Evolutionary conservation across 2,797 vertebrate genomes (phyloP).

Genomic region (Cynodonichthys magdalenae): DNA sequence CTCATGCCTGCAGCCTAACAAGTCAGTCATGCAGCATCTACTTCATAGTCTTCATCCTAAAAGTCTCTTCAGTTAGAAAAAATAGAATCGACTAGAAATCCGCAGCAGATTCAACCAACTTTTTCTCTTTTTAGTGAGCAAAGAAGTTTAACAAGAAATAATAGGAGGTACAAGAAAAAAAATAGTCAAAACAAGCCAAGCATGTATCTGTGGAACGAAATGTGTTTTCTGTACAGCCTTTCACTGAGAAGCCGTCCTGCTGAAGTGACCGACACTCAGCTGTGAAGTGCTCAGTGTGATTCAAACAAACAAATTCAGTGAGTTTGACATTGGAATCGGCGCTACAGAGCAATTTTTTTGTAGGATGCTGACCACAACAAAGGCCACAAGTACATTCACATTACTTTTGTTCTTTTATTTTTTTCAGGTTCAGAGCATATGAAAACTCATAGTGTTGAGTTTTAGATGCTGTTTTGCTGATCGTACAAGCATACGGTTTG

Average conservation of each 20-base stretch:
- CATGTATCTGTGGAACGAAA: conserved; percentile 1
- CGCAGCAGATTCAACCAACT: neutral
- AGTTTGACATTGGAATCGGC: no score
- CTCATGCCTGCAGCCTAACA: conserved; percentile 60
- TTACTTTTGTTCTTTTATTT: no score
- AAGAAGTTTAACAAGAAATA: neutral
- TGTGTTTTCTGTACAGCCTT: conserved; percentile 3
- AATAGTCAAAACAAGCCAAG: neutral
- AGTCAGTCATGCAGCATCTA: conserved; percentile 67
- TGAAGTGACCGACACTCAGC: conserved; percentile 14
- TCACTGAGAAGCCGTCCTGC: neutral
- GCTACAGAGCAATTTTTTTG: no score
- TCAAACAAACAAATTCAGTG: conserved; percentile 16
- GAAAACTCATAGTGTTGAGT: neutral
- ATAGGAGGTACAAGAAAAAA: neutral
- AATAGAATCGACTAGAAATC: neutral
- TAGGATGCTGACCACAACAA: no score
- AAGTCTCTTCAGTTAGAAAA: conserved; percentile 18
- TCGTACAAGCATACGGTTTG: conserved; percentile 19
- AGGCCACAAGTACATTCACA: no score
- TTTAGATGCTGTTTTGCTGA: neutral
- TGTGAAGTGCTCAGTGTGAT: conserved; percentile 25
- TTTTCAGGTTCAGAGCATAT: neutral
- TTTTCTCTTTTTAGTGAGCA: conserved; percentile 3
- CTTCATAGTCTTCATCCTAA: conserved; percentile 35